Evolutionary conservation across 2,888 invertebrate species (phyloP), one percentile per base, ranked within the genome.

Genomic region (Tinea pellionella): DNA sequence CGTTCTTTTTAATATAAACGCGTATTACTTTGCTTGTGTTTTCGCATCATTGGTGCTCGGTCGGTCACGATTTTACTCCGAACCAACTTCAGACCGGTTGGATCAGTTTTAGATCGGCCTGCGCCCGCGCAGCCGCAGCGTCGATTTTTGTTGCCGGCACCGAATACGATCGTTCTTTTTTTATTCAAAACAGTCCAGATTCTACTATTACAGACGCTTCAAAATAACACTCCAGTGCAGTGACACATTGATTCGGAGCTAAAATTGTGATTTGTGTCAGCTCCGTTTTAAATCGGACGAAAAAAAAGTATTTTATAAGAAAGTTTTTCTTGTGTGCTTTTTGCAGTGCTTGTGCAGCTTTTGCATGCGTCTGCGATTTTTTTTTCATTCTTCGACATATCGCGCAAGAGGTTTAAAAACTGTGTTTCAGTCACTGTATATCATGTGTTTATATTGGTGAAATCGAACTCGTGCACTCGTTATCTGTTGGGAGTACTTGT

Each of bases 31-130:
- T 55, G 55, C 9, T n/a, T 32, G 57, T 57, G 57, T 57, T 57
- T 53, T 57, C 57, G 57, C 57, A 57, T 57, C 57, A 57, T 57
- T 15, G 53, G 53, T 68, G 69, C 69, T 72, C 69, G 67, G 66
- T 68, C 70, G 76, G 77, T 73, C 73, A 73, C 73, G 77, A 71
- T 66, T 59, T 59, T 67, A 69, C 65, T 66, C 67, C 60, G 64
- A 65, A 66, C 66, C 60, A 60, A 73, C 81, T 83, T 82, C 82
- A 77, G 66, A 82, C 84, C 77, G 77, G 86, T 86, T 78, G 69
- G 86, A 70, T 81, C 82, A 85, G 85, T 86, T 83, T 79, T 76
- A 78, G 75, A 72, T 71, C 70, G 72, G 70, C 69, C 71, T 72
- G 84, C 78, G 78, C 77, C 67, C 69, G 82, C 83, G 80, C 77